Evolutionary conservation across 2,113 vertebrate species (phyloP).

Genomic region (Anas platyrhynchos): DNA sequence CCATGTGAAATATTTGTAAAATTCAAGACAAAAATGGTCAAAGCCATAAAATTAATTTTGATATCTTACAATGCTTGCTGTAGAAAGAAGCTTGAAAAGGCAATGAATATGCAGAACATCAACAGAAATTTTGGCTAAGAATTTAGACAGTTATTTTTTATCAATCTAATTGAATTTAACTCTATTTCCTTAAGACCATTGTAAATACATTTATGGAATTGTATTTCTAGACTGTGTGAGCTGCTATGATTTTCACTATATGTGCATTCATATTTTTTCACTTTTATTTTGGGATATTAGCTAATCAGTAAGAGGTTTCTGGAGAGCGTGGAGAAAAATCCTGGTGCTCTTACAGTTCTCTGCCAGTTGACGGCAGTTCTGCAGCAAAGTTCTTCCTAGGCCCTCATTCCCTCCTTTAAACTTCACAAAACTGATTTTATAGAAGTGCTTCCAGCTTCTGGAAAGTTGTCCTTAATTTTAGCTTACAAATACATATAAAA

Average conservation of each 20-base stretch:
- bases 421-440: not conserved
- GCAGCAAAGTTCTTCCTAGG: not conserved
- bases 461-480: not conserved
- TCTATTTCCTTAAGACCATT: not conserved
- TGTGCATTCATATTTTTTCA: not conserved
- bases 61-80: not conserved
- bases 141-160: not conserved
- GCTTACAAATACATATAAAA: not conserved
- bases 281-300: not conserved
- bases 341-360: not conserved
- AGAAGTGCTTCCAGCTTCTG: not conserved
- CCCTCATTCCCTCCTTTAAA: not conserved
- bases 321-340: not conserved
- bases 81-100: not conserved
- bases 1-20: not conserved
- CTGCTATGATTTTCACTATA: not conserved
- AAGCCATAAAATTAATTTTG: not conserved
- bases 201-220: not conserved
- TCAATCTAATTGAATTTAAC: not conserved
- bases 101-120: not conserved
- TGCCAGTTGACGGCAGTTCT: fast-evolving
- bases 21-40: not conserved
- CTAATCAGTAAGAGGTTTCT: not conserved
- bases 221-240: not conserved
- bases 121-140: not conserved